Conservation (phyloP, 2,888 invertebrate species). For the Leucophora obtusa region DNA sequence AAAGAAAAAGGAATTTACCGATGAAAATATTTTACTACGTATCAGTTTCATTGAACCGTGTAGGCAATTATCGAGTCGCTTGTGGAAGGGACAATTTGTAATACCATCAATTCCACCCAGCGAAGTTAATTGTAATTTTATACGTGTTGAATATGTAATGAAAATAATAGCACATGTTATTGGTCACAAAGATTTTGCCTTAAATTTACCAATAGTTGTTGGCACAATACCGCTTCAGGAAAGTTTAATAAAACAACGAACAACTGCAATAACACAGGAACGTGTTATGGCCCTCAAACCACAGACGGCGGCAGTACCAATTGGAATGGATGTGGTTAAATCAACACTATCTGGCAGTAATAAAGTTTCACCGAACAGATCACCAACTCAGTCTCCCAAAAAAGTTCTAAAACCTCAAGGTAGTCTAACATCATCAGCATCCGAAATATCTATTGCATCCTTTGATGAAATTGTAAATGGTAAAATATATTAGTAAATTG, state of each 20-base stretch:
- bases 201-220: slow-evolving; percentile 66
- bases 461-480: slow-evolving; percentile 42
- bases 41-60: slow-evolving; percentile 49
- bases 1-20: slow-evolving; percentile 49
- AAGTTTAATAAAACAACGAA: slow-evolving; percentile 51
- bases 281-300: slow-evolving; percentile 39
- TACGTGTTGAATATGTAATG: slow-evolving; percentile 63
- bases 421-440: slow-evolving; percentile 35
- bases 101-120: slow-evolving; percentile 67
- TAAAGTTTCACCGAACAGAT: slow-evolving; percentile 1
- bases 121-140: slow-evolving; percentile 60
- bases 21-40: slow-evolving; percentile 52
- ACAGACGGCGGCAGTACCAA: slow-evolving; percentile 58
- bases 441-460: slow-evolving; percentile 36
- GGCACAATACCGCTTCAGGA: slow-evolving; percentile 69
- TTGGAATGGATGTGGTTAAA: background rate
- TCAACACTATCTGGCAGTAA: background rate
- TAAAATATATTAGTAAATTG: background rate
- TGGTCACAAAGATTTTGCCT: slow-evolving; percentile 57
- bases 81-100: slow-evolving; percentile 61
- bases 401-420: slow-evolving; percentile 22
- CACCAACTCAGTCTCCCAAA: slow-evolving; percentile 9
- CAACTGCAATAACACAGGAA: slow-evolving; percentile 61
- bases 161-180: slow-evolving; percentile 60
- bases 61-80: slow-evolving; percentile 64